Base-by-base conservation (phyloP, 2,797 vertebrate species). In the Coluber constrictor region DNA sequence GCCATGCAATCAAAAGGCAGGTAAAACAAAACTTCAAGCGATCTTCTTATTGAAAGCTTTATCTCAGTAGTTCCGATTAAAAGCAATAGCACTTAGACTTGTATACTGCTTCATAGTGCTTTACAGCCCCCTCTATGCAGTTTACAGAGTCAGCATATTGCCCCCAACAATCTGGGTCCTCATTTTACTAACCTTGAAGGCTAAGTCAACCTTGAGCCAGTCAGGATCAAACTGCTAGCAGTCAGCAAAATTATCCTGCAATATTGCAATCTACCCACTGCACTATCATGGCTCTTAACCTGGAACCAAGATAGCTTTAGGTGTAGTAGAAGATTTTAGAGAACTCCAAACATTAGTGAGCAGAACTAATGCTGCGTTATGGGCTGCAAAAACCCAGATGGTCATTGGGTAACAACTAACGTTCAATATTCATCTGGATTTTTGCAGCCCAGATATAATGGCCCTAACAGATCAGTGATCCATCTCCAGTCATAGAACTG, bases 21-120 rank as follows among this genome's bases (percentile, higher is more conserved):
- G 59, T 86, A 60, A 92, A 94, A 87, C 90, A 92, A 89, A 5
- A 86, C 27, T 90, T 63, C 43, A 47, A 25, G 56, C 18, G 5
- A 29, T 86, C 43, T 93, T 51, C 16, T 16, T 10, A 56, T 0
- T 90, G 93, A 94, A 94, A 89, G 47, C 16, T 63, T 8, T 92
- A 57, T 15, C 25, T 43, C 5, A 43, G 32, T 63, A 56, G 92
- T 56, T 90, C 27, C 61, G 13, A n/a, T 66, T 66, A n/a, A 66
- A 66, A 66, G 29, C 29, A 66, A 66, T 66, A 29, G 4, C 11
- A 5, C 61, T 29, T 63, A n/a, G 12, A 66, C 11, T 12, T 63
- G 11, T 63, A 63, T 63, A 63, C 61, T 29, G 27, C 61, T 63
- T 63, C 61, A 29, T 29, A 12, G 27, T 63, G 61, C 61, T n/a